A percentile compares a stretch with the other conserved stretches of the same genome.
phyloP scores from a whole-genome alignment of 2,797 vertebrate genomes.

The Acomys russatus region DNA sequence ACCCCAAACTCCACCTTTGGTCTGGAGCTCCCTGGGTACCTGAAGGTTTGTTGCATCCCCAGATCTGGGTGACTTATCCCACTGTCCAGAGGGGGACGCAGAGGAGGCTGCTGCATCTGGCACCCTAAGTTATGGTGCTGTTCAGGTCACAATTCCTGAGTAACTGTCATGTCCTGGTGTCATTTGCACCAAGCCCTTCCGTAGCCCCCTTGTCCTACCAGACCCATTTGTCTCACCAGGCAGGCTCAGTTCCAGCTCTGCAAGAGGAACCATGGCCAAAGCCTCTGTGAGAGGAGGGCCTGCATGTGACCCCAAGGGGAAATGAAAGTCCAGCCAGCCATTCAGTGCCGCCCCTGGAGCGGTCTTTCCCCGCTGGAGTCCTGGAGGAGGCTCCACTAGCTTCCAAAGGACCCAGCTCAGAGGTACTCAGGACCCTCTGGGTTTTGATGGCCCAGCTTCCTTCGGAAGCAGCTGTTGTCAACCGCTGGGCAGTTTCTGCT shows the following conservation, averaged over 20 bases:
- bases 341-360: slow-evolving; percentile 33
- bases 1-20: not conserved
- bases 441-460: not conserved
- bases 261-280: slow-evolving; percentile 63
- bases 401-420: not conserved
- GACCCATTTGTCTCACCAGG: not conserved
- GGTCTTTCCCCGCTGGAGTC: slow-evolving; percentile 9
- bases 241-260: slow-evolving; percentile 16
- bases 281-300: slow-evolving; percentile 68
- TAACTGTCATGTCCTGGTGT: not conserved
- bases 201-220: not conserved
- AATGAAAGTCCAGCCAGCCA: slow-evolving; percentile 74
- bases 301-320: slow-evolving; percentile 76
- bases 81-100: not conserved
- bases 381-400: slow-evolving; percentile 19
- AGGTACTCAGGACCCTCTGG: slow-evolving; percentile 23
- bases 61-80: slow-evolving; percentile 30
- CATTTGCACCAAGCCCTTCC: not conserved
- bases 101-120: not conserved
- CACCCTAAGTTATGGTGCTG: not conserved
- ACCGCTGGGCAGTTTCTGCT: slow-evolving; percentile 4
- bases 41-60: slow-evolving; percentile 10
- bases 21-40: not conserved
- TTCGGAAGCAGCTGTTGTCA: not conserved
- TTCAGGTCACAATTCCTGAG: not conserved